Evolutionary conservation across 2,888 invertebrate genomes (phyloP).

Genomic region (Tipula unca): DNA sequence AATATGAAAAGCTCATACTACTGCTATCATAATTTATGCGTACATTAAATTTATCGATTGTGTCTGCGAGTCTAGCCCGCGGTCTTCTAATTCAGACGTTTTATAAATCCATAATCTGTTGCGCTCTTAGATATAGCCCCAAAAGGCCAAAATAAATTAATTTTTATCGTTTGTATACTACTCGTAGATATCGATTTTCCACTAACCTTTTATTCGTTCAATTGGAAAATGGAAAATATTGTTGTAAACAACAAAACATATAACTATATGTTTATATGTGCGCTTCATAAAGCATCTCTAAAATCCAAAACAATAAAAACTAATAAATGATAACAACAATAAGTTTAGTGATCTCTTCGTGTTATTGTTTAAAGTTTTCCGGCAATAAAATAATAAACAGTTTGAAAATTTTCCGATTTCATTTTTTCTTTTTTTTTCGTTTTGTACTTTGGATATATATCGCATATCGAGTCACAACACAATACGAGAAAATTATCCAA

Average conservation of each 20-base stretch:
- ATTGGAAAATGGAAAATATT: neutral
- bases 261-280: neutral
- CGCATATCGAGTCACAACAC: neutral
- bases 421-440: neutral
- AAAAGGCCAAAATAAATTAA: neutral
- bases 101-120: no score
- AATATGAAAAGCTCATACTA: no score
- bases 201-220: neutral
- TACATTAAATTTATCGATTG: no score
- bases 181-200: neutral
- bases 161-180: neutral
- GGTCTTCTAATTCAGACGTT: no score
- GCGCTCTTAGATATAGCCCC: neutral
- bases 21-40: no score
- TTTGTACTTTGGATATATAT: neutral
- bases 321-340: neutral
- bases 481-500: neutral
- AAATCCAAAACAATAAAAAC: neutral
- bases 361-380: conserved; percentile 8
- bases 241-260: neutral
- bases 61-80: no score
- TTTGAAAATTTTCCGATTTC: neutral
- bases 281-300: neutral
- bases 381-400: neutral
- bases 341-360: neutral